Conservation (phyloP, 2,797 vertebrate genomes). For the Falco columbarius region DNA sequence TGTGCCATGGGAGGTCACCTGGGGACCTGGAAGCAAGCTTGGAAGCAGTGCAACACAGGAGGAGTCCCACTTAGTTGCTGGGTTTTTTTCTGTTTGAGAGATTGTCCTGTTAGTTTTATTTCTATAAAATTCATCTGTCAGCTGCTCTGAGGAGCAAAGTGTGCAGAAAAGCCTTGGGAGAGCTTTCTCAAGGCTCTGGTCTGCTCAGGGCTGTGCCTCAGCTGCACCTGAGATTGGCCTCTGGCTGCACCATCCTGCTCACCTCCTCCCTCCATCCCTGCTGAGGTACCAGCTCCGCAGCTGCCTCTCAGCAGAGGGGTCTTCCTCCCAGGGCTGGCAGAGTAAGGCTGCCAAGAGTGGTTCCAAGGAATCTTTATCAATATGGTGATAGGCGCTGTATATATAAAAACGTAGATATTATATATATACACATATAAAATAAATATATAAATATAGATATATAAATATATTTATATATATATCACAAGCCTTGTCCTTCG, state of each 20-base stretch:
- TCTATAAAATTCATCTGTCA: neutral
- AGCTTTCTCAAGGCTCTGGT: neutral
- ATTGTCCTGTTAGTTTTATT: neutral
- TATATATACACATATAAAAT: no score
- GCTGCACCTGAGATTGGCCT: neutral
- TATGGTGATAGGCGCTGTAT: no score
- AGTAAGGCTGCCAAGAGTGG: neutral
- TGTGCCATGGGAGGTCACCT: fast-evolving
- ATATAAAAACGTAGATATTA: no score
- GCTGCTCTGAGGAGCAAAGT: fast-evolving
- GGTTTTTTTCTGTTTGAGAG: neutral
- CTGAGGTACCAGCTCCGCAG: neutral
- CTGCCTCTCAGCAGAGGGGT: neutral
- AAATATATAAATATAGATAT: no score
- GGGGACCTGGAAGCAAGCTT: neutral
- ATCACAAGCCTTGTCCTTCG: neutral
- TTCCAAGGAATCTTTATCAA: no score
- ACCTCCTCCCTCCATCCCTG: neutral
- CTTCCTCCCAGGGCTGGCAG: neutral
- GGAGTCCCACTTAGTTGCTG: neutral
- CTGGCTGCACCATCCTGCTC: neutral
- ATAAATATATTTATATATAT: no score
- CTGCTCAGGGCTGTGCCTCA: neutral
- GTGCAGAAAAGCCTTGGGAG: fast-evolving
- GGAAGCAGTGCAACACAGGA: neutral